Conservation (phyloP, 2,888 invertebrate species). For the Zhengitettix transpicula region DNA sequence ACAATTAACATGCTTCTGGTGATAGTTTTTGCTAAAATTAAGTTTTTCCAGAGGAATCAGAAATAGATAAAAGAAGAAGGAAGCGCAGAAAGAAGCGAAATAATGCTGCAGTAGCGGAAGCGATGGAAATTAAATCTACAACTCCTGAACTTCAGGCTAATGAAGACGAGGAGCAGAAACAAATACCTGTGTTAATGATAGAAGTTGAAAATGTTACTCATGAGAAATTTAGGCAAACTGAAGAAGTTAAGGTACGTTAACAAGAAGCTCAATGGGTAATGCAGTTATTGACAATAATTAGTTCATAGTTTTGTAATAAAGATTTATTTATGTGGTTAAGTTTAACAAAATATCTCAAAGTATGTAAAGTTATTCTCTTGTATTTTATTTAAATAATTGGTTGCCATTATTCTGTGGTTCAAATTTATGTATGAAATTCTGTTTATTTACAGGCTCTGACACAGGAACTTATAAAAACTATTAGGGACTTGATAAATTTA, state of each 20-base stretch:
- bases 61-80: conserved; percentile 10
- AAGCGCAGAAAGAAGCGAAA: conserved; percentile 14
- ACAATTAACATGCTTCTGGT: too few relatives aligned
- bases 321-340: too few relatives aligned
- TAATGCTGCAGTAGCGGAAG: conserved; percentile 6
- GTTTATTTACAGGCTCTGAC: conserved; percentile 51
- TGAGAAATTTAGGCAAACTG: conserved; percentile 74
- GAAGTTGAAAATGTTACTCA: conserved; percentile 87
- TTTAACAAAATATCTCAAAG: too few relatives aligned
- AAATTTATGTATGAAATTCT: background rate
- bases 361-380: too few relatives aligned
- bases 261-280: too few relatives aligned
- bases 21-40: too few relatives aligned
- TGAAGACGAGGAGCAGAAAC: conserved; percentile 18
- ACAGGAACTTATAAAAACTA: conserved; percentile 93
- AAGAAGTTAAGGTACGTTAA: conserved; percentile 66
- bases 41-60: conserved; percentile 41
- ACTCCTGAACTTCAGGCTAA: conserved; percentile 17
- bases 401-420: background rate
- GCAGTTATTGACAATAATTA: too few relatives aligned
- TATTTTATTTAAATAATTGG: too few relatives aligned
- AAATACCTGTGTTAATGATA: conserved; percentile 61
- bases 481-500: conserved; percentile 90
- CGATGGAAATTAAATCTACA: background rate
- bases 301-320: too few relatives aligned